A percentile compares a stretch with the other conserved stretches of the same genome.
Conservation (phyloP, 1,140 invertebrate genomes). For the Periplaneta americana region DNA sequence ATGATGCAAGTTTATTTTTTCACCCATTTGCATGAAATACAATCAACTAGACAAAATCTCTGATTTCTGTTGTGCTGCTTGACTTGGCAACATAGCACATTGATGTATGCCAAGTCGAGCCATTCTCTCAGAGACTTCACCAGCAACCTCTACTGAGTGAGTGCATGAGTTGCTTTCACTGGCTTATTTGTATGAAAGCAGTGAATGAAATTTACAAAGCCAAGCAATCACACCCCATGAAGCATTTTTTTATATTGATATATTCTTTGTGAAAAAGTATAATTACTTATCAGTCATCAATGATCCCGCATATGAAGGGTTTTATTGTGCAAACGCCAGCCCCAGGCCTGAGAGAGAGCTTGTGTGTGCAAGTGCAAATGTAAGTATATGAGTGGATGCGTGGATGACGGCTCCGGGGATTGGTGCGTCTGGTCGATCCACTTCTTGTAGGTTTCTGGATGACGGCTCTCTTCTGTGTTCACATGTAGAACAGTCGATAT, state of each 20-base stretch:
- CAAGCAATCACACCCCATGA: neutral
- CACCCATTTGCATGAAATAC: neutral
- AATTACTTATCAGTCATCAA: neutral
- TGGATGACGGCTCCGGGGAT: neutral
- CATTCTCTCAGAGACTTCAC: neutral
- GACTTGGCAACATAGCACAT: neutral
- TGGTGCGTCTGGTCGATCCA: neutral
- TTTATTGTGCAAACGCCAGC: neutral
- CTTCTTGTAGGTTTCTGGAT: neutral
- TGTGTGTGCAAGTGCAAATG: neutral
- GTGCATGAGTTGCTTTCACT: neutral
- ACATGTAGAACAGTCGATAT: slow-evolving; percentile 1
- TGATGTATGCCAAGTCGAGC: neutral
- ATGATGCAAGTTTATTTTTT: neutral
- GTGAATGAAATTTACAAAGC: neutral
- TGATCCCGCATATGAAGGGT: neutral
- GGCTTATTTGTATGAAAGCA: neutral
- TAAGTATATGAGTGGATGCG: neutral
- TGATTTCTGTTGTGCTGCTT: neutral
- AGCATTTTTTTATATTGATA: neutral
- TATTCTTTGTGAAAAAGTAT: neutral
- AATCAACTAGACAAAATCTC: neutral
- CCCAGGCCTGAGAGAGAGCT: neutral
- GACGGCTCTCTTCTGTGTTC: neutral
- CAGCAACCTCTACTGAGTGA: neutral